These are phyloP conservation scores for Philopotamus ludificatus DNA, from an alignment of 1,140 invertebrate species.

Conservation along the genomic window DNA sequence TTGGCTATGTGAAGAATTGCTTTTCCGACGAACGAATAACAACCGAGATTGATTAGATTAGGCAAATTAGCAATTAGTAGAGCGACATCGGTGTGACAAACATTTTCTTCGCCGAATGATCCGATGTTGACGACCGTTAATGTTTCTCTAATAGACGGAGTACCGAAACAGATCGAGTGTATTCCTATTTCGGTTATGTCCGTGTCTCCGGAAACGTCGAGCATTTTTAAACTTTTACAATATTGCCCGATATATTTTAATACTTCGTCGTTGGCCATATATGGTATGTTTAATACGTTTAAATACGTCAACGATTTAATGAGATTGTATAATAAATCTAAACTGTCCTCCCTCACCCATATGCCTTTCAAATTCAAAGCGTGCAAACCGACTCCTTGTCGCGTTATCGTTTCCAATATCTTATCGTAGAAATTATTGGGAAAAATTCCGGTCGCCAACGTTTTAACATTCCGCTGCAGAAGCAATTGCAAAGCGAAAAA, in stretches of 20 bases:
- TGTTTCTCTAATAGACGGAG: conserved; percentile 53
- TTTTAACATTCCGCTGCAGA: conserved; percentile 62
- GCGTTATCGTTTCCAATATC: conserved; percentile 61
- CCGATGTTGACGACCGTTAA: conserved; percentile 64
- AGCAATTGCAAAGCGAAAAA: conserved; percentile 62
- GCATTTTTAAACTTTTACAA: conserved; percentile 57
- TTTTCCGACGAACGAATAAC: conserved; percentile 64
- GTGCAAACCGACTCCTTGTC: conserved; percentile 60
- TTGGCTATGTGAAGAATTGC: conserved; percentile 58
- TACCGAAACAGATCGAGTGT: conserved; percentile 55
- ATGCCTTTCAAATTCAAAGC: conserved; percentile 67
- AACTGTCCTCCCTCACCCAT: conserved; percentile 67
- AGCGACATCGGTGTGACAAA: conserved; percentile 62
- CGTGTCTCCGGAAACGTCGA: conserved; percentile 66
- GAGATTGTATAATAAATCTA: conserved; percentile 60
- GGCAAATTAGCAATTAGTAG: conserved; percentile 60
- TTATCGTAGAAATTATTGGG: conserved; percentile 65
- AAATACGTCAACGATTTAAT: conserved; percentile 58
- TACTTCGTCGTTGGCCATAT: conserved; percentile 67
- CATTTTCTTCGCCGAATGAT: conserved; percentile 63
- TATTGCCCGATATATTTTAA: conserved; percentile 60
- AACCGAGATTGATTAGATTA: conserved; percentile 61
- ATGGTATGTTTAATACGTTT: conserved; percentile 62
- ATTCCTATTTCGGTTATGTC: conserved; percentile 63
- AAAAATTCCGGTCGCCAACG: conserved; percentile 64